Evolutionary conservation across 2,113 vertebrate genomes (phyloP).

Genomic region (Cyanocitta stelleri): DNA sequence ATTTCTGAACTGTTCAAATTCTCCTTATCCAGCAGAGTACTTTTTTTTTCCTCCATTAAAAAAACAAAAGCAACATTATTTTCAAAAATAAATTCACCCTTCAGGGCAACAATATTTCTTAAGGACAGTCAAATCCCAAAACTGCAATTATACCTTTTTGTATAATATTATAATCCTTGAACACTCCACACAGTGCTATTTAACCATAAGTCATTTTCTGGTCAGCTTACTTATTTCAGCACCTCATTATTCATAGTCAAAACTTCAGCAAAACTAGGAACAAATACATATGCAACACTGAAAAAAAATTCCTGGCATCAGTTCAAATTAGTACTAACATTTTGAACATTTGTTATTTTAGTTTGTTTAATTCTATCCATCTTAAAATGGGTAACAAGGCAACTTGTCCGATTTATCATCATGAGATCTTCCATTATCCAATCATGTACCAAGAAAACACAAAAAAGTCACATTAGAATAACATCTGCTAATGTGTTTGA

Average conservation of each 20-base stretch:
- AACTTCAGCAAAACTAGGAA: constrained; percentile 67
- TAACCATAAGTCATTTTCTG: neutral
- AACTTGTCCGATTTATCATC: constrained; percentile 55
- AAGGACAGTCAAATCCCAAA: neutral
- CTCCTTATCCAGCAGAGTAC: neutral
- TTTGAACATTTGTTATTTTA: constrained; percentile 73
- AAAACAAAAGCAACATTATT: neutral
- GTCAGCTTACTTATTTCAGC: constrained; percentile 60
- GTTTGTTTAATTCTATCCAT: constrained; percentile 68
- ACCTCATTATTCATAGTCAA: constrained; percentile 63
- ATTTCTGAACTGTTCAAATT: neutral
- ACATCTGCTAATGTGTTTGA: constrained; percentile 10
- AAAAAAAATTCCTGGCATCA: constrained; percentile 30
- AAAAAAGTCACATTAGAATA: constrained; percentile 42
- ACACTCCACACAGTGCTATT: neutral
- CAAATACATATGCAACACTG: constrained; percentile 60
- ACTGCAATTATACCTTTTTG: neutral
- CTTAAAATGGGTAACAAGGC: constrained; percentile 49
- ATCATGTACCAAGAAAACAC: constrained; percentile 34
- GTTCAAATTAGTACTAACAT: constrained; percentile 71
- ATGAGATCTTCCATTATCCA: constrained; percentile 29
- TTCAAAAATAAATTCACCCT: neutral
- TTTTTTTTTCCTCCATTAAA: neutral
- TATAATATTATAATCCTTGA: neutral
- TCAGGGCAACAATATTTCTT: neutral